A percentile compares a stretch with the other conserved stretches of the same genome.
Evolutionary conservation across 2,888 invertebrate genomes (phyloP).

Genomic region (Drosophila stalkeri): DNA sequence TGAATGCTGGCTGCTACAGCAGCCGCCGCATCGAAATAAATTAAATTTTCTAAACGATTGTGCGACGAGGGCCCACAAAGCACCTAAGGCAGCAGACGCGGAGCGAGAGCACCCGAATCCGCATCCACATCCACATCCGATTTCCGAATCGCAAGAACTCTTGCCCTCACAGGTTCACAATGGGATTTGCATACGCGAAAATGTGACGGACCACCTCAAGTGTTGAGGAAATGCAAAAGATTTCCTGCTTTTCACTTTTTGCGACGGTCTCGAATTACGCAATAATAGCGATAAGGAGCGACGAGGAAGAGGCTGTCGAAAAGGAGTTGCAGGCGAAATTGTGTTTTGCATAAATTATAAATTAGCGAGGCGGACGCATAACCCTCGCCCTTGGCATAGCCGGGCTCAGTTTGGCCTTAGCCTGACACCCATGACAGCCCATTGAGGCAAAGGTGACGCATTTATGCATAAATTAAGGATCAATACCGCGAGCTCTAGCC

Average conservation of each 20-base stretch:
- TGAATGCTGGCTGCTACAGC: constrained; percentile 33
- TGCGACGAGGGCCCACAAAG: constrained; percentile 51
- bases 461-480: constrained; percentile 85
- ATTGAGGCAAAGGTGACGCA: constrained; percentile 77
- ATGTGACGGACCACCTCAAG: constrained; percentile 55
- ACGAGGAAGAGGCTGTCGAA: constrained; percentile 26
- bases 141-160: not conserved
- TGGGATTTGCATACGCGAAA: constrained; percentile 77
- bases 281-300: constrained; percentile 54
- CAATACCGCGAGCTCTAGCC: constrained; percentile 76
- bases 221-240: constrained; percentile 54
- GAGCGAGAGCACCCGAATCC: constrained; percentile 11
- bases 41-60: constrained; percentile 80
- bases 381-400: constrained; percentile 24
- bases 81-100: constrained; percentile 60
- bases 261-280: constrained; percentile 71
- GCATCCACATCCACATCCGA: not conserved
- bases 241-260: constrained; percentile 57
- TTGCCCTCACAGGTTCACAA: constrained; percentile 69
- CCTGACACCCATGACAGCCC: constrained; percentile 17
- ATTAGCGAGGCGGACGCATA: constrained; percentile 62
- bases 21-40: constrained; percentile 70
- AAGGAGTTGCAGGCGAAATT: constrained; percentile 54
- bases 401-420: not conserved
- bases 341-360: constrained; percentile 78